Base-by-base conservation (phyloP, 2,888 invertebrate species). In the Linnaemya tessellans region DNA sequence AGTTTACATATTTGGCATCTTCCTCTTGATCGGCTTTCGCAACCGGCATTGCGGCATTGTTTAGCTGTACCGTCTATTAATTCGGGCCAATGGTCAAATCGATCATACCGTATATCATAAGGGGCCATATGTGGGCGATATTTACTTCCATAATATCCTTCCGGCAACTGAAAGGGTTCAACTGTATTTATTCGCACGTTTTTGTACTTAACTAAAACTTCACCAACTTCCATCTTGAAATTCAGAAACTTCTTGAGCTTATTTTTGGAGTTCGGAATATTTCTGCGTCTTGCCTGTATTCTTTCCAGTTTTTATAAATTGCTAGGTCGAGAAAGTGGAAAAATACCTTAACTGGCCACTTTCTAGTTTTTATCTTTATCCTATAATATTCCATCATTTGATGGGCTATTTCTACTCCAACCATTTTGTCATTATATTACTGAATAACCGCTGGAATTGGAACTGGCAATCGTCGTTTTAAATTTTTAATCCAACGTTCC, bases 271-370 rank as follows among this genome's bases (percentile, higher is more conserved):
- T 43, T 43, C 43, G 43, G 9, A 43, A 13, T 43, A 22, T 20
- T 43, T 77, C 18, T 18, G 80, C 73, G 67, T 80, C 70, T n/a
- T n/a, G 38, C 15, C 41, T 80, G 20, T 71, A 84, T 62, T 84
- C 80, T 49, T 67, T 77, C 75, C 80, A 75, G 18, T 58, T 67
- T 46, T 79, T 71, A 43, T 64, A 71, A 22, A 84, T 81, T 7
- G 60, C 67, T 43, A 81, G 18, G 56, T 78, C 81, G n/a, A 79
- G 38, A 64, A 82, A 85, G 79, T 84, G 84, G 49, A 85, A 82
- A 46, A 73, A 81, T n/a, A 73, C 74, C 25, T 81, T 81, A 4
- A 77, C 77, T 41, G 84, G 20, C 71, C 80, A 80, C 46, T 84
- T 80, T 58, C 41, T 84, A 13, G 64, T 80, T 58, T 80, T 84